phyloP scores from a whole-genome alignment of 2,797 vertebrate species.

The Brotula barbata region DNA sequence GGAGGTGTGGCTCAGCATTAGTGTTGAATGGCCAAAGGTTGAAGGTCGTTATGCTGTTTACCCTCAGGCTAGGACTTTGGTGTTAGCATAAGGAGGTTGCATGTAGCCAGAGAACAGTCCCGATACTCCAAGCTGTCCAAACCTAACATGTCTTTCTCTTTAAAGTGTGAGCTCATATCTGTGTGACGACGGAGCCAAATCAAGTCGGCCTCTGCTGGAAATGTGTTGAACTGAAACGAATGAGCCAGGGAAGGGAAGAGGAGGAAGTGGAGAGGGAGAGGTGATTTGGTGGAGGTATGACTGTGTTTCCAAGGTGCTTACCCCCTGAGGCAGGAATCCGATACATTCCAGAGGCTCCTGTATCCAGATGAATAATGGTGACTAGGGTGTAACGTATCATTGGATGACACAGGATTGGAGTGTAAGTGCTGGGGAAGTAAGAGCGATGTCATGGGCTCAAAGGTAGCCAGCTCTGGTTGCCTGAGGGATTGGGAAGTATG shows the following conservation, averaged over 20 bases:
- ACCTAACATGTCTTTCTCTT: constrained; percentile 35
- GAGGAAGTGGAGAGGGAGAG: constrained; percentile 35
- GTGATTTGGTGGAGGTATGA: constrained; percentile 54
- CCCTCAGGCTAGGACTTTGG: constrained; percentile 7
- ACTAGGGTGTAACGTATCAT: constrained; percentile 73
- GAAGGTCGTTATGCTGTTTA: constrained; percentile 22
- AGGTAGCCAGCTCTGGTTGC: constrained; percentile 61
- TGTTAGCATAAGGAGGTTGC: constrained; percentile 18
- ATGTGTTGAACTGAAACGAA: constrained; percentile 58
- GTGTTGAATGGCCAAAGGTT: constrained; percentile 1
- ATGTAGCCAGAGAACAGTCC: constrained; percentile 28
- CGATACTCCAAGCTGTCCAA: constrained; percentile 36
- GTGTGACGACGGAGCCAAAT: constrained; percentile 45
- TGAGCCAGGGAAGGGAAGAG: not conserved
- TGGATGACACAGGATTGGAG: constrained; percentile 72
- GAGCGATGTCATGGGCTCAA: constrained; percentile 67
- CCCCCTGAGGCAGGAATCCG: constrained; percentile 73
- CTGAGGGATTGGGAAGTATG: constrained; percentile 56
- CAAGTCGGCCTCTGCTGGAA: constrained; percentile 59
- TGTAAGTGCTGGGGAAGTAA: constrained; percentile 74
- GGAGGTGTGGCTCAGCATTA: constrained; percentile 2
- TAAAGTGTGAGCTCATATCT: constrained; percentile 51
- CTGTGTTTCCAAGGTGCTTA: constrained; percentile 70
- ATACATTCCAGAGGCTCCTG: constrained; percentile 77
- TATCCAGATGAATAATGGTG: constrained; percentile 77